Percentiles rank a stretch among this genome's conserved stretches.
Conservation (phyloP, 2,113 vertebrate genomes). For the Chlamydotis undulata region DNA sequence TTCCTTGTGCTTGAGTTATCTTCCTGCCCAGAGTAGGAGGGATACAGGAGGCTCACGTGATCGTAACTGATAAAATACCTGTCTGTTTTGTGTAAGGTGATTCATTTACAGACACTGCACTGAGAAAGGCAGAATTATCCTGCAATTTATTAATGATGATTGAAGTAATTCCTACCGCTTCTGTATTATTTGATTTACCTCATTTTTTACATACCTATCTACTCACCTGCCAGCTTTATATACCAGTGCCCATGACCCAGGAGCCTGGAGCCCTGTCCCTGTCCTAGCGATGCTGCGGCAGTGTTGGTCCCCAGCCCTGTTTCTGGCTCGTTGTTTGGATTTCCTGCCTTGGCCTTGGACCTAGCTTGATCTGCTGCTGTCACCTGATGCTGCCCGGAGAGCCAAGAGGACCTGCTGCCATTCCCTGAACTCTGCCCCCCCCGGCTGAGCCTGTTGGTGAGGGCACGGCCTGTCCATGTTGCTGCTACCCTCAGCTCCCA, state of each 20-base stretch:
- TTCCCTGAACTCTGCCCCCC: not conserved
- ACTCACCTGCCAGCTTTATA: not conserved
- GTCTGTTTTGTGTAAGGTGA: not conserved
- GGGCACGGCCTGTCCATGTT: not conserved
- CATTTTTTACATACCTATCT: not conserved
- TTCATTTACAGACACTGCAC: not conserved
- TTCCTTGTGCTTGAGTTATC: not conserved
- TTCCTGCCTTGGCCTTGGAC: not conserved
- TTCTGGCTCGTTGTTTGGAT: not conserved
- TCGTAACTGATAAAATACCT: conserved; percentile 11
- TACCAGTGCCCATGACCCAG: not conserved
- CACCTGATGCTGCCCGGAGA: not conserved
- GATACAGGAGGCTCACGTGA: conserved; percentile 22
- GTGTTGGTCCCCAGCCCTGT: not conserved
- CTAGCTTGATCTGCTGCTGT: not conserved
- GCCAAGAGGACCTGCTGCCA: not conserved
- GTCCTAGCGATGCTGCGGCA: not conserved
- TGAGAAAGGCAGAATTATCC: not conserved
- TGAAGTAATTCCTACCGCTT: conserved; percentile 2
- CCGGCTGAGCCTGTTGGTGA: not conserved
- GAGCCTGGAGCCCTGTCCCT: not conserved
- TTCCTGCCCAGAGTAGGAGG: not conserved
- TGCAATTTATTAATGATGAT: conserved; percentile 29
- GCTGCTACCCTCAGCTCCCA: not conserved
- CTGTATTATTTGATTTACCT: not conserved